Conservation (phyloP, 2,797 vertebrate species). For the Sebastolobus altivelis region DNA sequence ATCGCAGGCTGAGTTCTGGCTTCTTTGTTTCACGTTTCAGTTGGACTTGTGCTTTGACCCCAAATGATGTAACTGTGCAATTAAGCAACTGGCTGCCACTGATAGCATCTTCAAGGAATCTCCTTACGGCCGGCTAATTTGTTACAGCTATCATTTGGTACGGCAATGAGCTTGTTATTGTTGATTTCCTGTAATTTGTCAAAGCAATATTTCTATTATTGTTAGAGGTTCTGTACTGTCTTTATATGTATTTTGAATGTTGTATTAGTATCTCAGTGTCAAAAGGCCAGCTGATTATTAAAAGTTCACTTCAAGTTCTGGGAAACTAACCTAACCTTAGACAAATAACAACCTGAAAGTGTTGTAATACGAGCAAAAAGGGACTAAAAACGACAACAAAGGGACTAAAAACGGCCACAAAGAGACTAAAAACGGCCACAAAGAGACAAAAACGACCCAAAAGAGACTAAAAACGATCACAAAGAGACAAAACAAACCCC, state of each 20-base stretch:
- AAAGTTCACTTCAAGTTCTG: background rate
- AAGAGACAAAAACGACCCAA: no score
- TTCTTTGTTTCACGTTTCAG: slow-evolving; percentile 17
- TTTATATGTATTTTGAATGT: background rate
- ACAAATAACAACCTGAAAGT: no score
- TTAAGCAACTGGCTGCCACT: background rate
- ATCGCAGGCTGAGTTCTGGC: background rate
- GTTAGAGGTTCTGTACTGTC: background rate
- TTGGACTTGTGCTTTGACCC: background rate
- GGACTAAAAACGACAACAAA: no score
- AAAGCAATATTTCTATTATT: background rate
- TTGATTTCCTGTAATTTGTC: background rate
- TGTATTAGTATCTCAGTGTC: slow-evolving; percentile 3
- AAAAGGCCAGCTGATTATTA: slow-evolving; percentile 40
- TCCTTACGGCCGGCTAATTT: background rate
- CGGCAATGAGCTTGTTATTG: background rate
- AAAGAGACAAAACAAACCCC: no score
- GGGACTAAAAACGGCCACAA: no score
- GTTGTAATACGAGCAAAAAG: no score
- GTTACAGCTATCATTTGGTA: background rate
- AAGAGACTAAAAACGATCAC: no score
- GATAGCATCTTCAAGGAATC: background rate
- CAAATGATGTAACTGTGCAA: slow-evolving; percentile 18
- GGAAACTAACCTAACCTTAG: no score
- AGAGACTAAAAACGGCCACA: no score